Percentiles rank a stretch among this genome's conserved stretches.
Conservation (phyloP, 2,888 invertebrate species). For the Gibbula magus region DNA sequence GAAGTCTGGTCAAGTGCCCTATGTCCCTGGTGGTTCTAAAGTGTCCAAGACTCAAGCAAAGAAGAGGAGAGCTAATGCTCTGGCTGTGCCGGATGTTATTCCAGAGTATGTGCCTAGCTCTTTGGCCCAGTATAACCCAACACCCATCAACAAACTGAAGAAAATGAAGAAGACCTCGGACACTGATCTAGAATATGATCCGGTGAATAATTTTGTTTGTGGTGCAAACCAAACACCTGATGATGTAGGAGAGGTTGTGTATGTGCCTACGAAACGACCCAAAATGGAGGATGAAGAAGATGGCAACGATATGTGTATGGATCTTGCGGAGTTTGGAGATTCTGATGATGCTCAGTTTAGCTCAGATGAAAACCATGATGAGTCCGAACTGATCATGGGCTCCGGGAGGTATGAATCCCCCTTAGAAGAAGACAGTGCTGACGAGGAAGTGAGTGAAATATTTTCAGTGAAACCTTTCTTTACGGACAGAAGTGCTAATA, state of each 20-base stretch:
- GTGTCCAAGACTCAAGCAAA: not conserved
- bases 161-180: conserved; percentile 29
- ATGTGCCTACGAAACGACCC: conserved; percentile 30
- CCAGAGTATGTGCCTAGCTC: conserved; percentile 30
- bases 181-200: conserved; percentile 65
- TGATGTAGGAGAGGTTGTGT: conserved; percentile 24
- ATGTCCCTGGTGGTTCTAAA: not conserved
- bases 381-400: not conserved
- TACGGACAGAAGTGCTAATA: conserved; percentile 6
- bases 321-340: conserved; percentile 30
- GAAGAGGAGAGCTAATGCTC: conserved; percentile 26
- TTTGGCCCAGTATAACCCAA: conserved; percentile 64
- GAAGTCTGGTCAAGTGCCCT: not conserved
- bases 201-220: conserved; percentile 57
- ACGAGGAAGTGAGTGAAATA: conserved; percentile 4
- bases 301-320: not conserved
- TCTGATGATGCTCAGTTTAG: conserved; percentile 32
- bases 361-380: conserved; percentile 15
- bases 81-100: not conserved
- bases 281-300: conserved; percentile 24
- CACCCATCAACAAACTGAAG: conserved; percentile 60
- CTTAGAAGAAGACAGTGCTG: not conserved
- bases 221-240: not conserved
- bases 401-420: not conserved
- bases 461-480: conserved; percentile 25